phyloP scores from a whole-genome alignment of 2,113 vertebrate species.

The Phocoena sinus region DNA sequence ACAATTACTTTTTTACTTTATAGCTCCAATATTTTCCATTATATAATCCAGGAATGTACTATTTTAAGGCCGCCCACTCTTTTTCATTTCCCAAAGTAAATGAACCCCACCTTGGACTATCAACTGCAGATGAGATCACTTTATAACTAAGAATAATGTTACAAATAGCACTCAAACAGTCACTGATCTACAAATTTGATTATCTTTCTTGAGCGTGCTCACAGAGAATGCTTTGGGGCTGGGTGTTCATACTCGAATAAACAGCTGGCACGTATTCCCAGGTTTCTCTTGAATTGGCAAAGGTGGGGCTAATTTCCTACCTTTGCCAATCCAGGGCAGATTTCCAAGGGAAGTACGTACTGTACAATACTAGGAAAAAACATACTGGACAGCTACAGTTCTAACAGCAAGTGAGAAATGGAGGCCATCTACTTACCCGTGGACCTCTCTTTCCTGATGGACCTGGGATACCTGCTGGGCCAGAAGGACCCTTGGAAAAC shows the following conservation, averaged over 20 bases:
- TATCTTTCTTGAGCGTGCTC: neutral
- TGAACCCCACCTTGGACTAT: constrained; percentile 39
- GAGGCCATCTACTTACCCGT: constrained; percentile 86
- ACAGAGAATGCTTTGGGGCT: neutral
- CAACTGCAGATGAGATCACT: constrained; percentile 40
- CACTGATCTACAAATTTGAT: constrained; percentile 25
- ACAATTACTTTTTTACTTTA: neutral
- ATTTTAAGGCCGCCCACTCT: constrained; percentile 42
- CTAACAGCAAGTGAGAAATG: constrained; percentile 18
- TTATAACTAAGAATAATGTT: constrained; percentile 26
- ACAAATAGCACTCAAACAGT: constrained; percentile 41
- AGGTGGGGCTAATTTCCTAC: neutral
- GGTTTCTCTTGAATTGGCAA: neutral
- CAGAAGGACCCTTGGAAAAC: constrained; percentile 89
- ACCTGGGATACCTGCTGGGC: constrained; percentile 93
- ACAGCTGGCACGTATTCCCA: neutral
- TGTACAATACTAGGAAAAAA: neutral
- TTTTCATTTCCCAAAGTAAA: constrained; percentile 67
- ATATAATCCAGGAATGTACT: constrained; percentile 1
- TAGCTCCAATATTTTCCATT: constrained; percentile 20
- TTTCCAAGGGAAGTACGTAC: constrained; percentile 6
- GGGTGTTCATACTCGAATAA: constrained; percentile 12
- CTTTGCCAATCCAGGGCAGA: neutral
- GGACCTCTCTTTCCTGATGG: constrained; percentile 92
- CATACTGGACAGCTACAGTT: neutral